phyloP scores from a whole-genome alignment of 2,113 vertebrate genomes.

The Motacilla alba region DNA sequence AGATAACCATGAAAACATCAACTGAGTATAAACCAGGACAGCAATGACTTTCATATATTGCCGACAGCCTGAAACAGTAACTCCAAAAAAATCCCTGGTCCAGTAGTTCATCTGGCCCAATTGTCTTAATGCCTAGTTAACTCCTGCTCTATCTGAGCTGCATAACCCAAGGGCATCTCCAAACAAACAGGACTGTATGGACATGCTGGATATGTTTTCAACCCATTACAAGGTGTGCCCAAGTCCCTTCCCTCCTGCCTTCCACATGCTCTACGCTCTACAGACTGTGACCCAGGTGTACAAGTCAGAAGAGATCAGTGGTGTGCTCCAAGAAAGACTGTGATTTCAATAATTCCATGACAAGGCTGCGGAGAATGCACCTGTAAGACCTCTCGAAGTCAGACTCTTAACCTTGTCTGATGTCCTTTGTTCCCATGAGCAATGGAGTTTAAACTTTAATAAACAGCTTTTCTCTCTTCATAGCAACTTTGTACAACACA shows the following conservation, averaged over 20 bases:
- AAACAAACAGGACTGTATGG: not conserved
- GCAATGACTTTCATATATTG: not conserved
- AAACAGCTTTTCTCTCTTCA: not conserved
- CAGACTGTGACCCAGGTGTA: not conserved
- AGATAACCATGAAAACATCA: not conserved
- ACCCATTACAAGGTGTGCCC: fast-evolving
- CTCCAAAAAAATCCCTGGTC: not conserved
- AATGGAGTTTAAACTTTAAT: not conserved
- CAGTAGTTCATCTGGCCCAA: not conserved
- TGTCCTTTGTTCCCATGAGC: not conserved
- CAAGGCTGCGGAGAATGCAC: not conserved
- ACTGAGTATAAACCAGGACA: not conserved
- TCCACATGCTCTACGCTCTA: fast-evolving
- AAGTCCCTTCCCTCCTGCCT: not conserved
- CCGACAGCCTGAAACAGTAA: not conserved
- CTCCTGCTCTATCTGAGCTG: not conserved
- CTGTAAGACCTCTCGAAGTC: not conserved
- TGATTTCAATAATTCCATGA: not conserved
- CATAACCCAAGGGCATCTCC: not conserved
- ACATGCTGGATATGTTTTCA: fast-evolving
- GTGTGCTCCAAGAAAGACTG: not conserved
- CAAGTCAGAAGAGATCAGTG: not conserved
- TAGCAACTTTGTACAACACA: not conserved
- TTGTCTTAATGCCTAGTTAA: not conserved
- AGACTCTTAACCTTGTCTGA: not conserved